Evolutionary conservation across 2,113 vertebrate species (phyloP).

Genomic region (Stegastes partitus): DNA sequence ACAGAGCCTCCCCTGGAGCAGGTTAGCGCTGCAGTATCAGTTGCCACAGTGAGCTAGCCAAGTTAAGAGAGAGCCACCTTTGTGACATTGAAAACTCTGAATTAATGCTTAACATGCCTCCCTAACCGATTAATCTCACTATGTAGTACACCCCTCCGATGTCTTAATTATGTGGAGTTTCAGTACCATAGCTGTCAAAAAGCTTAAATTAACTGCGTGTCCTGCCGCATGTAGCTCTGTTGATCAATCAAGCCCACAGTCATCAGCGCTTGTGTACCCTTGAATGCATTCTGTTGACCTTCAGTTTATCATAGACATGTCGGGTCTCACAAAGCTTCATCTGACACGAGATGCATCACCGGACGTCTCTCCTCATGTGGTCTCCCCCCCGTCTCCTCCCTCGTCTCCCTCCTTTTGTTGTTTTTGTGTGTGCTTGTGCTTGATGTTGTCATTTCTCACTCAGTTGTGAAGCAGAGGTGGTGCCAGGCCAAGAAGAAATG

Average conservation of each 20-base stretch:
- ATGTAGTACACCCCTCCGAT: too few relatives aligned
- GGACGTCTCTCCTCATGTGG: constrained; percentile 11
- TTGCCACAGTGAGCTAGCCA: too few relatives aligned
- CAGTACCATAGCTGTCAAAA: too few relatives aligned
- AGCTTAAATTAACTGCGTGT: too few relatives aligned
- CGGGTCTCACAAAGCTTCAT: constrained; percentile 3
- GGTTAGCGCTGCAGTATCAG: too few relatives aligned
- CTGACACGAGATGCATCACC: constrained; percentile 18
- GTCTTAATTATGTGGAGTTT: too few relatives aligned
- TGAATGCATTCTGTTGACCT: background rate
- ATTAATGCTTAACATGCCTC: too few relatives aligned
- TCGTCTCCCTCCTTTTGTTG: constrained; percentile 20
- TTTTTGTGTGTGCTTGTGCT: constrained; percentile 10
- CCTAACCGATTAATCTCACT: too few relatives aligned
- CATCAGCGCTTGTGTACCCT: background rate
- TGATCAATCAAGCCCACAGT: constrained; percentile 7
- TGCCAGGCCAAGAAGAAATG: constrained; percentile 44
- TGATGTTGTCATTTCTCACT: constrained; percentile 45
- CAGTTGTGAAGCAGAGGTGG: constrained; percentile 18
- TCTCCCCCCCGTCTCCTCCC: background rate
- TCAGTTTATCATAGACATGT: background rate
- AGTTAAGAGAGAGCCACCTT: too few relatives aligned
- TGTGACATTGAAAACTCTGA: too few relatives aligned
- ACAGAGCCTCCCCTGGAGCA: too few relatives aligned
- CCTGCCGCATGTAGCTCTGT: too few relatives aligned